phyloP scores from a whole-genome alignment of 2,797 vertebrate genomes.

The Pampus argenteus region DNA sequence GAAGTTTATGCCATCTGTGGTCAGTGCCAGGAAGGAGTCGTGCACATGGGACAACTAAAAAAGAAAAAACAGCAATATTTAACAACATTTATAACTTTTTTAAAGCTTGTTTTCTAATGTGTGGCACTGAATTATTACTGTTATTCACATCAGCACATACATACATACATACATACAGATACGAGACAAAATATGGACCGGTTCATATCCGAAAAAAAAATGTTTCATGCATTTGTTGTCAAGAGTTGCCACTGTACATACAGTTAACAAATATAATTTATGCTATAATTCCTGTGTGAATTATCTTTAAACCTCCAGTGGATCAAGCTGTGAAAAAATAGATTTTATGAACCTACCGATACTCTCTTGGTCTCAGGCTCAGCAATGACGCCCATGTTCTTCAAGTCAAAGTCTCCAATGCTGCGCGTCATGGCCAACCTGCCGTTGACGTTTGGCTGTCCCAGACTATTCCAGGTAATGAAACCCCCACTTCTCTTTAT shows the following conservation, averaged over 20 bases:
- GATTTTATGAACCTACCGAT: conserved; percentile 78
- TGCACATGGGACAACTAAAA: conserved; percentile 91
- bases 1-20: conserved; percentile 97
- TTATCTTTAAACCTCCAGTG: background rate
- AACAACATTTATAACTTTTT: background rate
- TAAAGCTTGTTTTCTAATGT: background rate
- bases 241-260: background rate
- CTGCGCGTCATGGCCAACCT: conserved; percentile 97
- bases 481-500: conserved; percentile 93
- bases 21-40: conserved; percentile 94
- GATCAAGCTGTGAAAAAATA: background rate
- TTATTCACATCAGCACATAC: background rate
- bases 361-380: conserved; percentile 94
- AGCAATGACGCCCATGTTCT: conserved; percentile 93
- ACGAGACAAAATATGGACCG: background rate
- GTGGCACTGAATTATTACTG: background rate
- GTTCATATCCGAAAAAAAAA: background rate
- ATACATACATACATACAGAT: background rate
- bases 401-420: conserved; percentile 97
- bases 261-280: background rate
- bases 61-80: background rate
- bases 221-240: background rate
- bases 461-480: conserved; percentile 96
- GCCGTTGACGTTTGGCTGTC: conserved; percentile 96
- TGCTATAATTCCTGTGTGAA: background rate